phyloP scores from a whole-genome alignment of 2,113 vertebrate species.

The Hippopotamus amphibius region DNA sequence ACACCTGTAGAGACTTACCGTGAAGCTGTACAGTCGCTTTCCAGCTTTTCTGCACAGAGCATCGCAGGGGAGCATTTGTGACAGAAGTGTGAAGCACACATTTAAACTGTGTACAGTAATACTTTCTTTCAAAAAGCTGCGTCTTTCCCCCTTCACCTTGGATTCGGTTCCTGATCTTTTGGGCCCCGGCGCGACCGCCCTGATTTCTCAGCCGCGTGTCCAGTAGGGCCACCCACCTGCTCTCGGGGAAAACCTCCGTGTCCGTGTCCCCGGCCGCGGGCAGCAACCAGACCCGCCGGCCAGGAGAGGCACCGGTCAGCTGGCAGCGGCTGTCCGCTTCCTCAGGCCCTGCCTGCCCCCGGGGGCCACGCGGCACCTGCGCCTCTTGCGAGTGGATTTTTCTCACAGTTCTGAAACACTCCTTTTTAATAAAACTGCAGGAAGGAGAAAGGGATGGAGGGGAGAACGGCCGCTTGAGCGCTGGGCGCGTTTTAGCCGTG shows the following conservation, averaged over 20 bases:
- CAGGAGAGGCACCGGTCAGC: not conserved
- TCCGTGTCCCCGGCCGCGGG: no score
- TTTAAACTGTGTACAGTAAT: not conserved
- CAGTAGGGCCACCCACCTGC: no score
- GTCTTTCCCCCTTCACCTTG: no score
- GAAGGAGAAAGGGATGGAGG: not conserved
- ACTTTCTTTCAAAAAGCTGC: not conserved
- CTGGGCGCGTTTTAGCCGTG: not conserved
- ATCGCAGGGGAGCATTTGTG: accelerated
- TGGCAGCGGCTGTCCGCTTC: not conserved
- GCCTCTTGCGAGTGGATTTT: not conserved
- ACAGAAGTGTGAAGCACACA: not conserved
- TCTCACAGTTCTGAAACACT: not conserved
- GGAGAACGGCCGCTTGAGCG: no score
- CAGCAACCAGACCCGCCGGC: not conserved
- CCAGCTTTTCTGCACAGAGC: not conserved
- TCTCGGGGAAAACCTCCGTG: no score
- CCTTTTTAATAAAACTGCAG: not conserved
- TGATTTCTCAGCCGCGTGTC: no score
- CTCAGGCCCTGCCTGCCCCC: not conserved
- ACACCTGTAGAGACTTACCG: no score
- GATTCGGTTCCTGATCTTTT: no score
- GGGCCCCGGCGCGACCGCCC: no score
- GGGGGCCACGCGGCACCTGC: not conserved
- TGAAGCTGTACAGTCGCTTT: not conserved